Conservation (phyloP, 2,113 vertebrate species). For the Bettongia penicillata region DNA sequence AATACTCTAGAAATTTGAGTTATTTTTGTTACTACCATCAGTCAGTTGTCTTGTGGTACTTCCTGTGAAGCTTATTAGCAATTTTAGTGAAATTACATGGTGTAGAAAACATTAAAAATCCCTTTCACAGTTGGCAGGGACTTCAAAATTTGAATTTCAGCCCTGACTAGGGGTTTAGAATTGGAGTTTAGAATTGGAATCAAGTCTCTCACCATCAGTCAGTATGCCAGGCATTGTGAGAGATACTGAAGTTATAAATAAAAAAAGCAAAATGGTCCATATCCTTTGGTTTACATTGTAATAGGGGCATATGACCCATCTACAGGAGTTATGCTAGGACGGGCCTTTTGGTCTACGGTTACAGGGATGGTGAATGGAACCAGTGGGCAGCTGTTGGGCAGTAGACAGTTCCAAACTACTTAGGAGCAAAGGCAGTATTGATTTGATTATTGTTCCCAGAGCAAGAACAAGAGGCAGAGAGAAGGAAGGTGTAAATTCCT, state of each 20-base stretch:
- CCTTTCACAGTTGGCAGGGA: background rate
- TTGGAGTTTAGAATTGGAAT: background rate
- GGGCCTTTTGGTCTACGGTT: background rate
- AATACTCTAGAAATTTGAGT: background rate
- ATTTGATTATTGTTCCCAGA: background rate
- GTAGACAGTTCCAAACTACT: background rate
- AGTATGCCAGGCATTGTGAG: background rate
- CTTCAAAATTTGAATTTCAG: background rate
- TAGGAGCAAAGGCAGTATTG: background rate
- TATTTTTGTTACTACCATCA: background rate
- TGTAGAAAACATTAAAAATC: background rate
- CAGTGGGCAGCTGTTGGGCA: background rate
- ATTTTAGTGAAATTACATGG: background rate
- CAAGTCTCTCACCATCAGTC: background rate
- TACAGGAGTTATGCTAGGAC: background rate
- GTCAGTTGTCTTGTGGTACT: background rate
- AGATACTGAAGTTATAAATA: background rate
- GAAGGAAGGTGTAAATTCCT: background rate
- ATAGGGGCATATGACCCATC: background rate
- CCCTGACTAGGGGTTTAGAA: background rate
- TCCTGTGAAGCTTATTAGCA: background rate
- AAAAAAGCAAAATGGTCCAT: background rate
- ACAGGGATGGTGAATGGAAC: background rate
- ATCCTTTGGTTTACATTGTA: background rate
- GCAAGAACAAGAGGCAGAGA: background rate